Conservation (phyloP, 1,140 invertebrate species). For the Microplitis demolitor region DNA sequence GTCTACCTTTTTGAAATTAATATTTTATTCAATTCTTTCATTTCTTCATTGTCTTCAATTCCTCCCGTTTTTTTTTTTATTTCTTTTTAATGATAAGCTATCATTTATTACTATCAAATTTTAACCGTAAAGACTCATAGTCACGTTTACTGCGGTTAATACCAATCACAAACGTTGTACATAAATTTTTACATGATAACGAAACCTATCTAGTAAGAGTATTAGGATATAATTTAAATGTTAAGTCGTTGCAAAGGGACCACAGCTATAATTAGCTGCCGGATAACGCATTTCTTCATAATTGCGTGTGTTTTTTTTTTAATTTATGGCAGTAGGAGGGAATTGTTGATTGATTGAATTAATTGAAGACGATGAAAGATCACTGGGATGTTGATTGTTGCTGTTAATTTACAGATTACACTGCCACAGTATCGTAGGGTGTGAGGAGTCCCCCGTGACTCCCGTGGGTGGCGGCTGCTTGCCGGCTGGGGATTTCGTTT, state of each 20-base stretch:
- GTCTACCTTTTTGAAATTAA: background rate
- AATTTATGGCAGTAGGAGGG: slow-evolving; percentile 31
- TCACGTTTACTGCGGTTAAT: background rate
- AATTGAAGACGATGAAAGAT: slow-evolving; percentile 26
- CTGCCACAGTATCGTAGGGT: slow-evolving; percentile 96
- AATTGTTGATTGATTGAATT: slow-evolving; percentile 26
- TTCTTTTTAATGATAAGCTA: background rate
- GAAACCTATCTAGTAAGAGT: slow-evolving; percentile 41
- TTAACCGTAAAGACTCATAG: background rate
- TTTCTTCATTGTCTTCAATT: background rate
- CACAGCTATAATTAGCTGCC: slow-evolving; percentile 40
- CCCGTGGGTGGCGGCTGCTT: slow-evolving; percentile 68
- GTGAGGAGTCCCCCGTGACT: slow-evolving; percentile 82
- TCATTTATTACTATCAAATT: background rate
- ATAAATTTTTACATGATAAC: slow-evolving; percentile 33
- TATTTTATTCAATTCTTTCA: background rate
- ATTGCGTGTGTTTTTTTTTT: background rate
- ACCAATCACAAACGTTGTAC: slow-evolving; percentile 21
- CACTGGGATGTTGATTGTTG: background rate
- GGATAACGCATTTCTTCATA: background rate
- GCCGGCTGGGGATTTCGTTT: slow-evolving; percentile 81
- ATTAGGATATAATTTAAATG: slow-evolving; percentile 35
- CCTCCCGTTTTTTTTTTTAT: background rate
- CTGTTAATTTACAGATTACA: slow-evolving; percentile 82
- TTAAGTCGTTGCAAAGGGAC: slow-evolving; percentile 49